Evolutionary conservation across 2,113 vertebrate species (phyloP), one percentile per base, ranked within the genome.

Genomic region (Pluvianellus socialis): DNA sequence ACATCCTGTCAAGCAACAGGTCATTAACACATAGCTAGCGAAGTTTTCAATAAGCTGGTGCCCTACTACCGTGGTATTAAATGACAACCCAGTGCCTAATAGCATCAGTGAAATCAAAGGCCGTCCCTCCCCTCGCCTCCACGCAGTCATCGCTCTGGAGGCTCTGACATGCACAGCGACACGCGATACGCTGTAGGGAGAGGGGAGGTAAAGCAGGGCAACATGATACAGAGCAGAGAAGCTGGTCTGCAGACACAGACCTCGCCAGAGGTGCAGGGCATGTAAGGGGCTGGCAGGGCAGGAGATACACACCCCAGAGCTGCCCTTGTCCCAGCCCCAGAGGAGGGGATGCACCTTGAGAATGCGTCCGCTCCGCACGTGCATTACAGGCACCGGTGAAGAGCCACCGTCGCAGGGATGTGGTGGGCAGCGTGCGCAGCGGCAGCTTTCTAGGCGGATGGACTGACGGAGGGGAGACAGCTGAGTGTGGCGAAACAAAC

Each of bases 291-390:
- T 76, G 22, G 19, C 32, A 33, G 30, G 15, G 13, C 53, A 23
- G 26, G 30, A 86, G 20, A 55, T 20, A 14, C 2, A 1, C 11
- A 19, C 40, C 26, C 40, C 14, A 7, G 33, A 35, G 21, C 40
- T 85, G 66, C 53, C 45, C 44, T 71, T 65, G 14, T n/a, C 42
- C 68, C 9, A 27, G 6, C 7, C 20, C n/a, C 61, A 47, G 42
- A 33, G n/a, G 33, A 67, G 9, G 13, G n/a, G 27, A 15, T 35
- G 12, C 13, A 40, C 53, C 62, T 33, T 21, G 50, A 59, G 50
- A 40, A 50, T 1, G 3, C 1, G 4, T 32, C 35, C 0, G 6
- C 18, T 27, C 9, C 0, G 1, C 40, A 4, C 0, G 0, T 15
- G 49, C 2, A 0, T 30, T 26, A 17, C 35, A 32, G 73, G 32